Evolutionary conservation across 1,140 invertebrate species (phyloP), one percentile per base, ranked within the genome.

Genomic region (Pseudomyrmex pallidus): DNA sequence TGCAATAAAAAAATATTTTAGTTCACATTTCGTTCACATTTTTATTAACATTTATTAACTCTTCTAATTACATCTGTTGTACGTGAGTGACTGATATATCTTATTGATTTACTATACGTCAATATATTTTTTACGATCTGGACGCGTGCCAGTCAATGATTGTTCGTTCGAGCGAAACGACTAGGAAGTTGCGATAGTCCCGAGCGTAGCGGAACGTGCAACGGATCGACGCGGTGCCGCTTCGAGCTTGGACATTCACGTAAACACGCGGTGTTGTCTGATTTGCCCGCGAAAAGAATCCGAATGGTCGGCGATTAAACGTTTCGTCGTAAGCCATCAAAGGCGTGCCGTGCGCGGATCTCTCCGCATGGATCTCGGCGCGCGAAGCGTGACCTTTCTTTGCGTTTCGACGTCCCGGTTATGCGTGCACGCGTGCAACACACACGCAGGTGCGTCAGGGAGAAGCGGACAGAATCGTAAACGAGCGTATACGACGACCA

Each of bases 291-390:
- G 68, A 76, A 83, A 89, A 80, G 85, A 74, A 74, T 62, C 46
- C 52, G 46, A 85, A 87, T 83, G 67, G 25, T 56, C 48, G 68
- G 74, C 64, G 85, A 88, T 88, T 88, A 86, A 86, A 63, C 56
- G 77, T 84, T 87, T 83, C 88, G 54, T 89, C 48, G 76, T 76
- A 84, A 86, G 62, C 52, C 70, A 74, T 83, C 76, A 56, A 52
- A 82, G 59, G 57, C 50, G 44, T 20, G 44, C 73, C 57, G 17
- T 44, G 48, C 44, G 61, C 50, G n/a, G 66, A 67, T 68, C 35
- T 35, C 35, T 35, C 35, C 35, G 35, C 35, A 35, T 35, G 35
- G 35, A 35, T 35, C 35, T 35, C 44, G 22, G 20, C 5, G 48
- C 22, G 48, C 64, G n/a, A 25, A 17, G 44, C 66, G 70, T 67